Percentiles rank a stretch among this genome's conserved stretches.
Conservation (phyloP, 2,888 invertebrate genomes). For the Megastigmus dorsalis region DNA sequence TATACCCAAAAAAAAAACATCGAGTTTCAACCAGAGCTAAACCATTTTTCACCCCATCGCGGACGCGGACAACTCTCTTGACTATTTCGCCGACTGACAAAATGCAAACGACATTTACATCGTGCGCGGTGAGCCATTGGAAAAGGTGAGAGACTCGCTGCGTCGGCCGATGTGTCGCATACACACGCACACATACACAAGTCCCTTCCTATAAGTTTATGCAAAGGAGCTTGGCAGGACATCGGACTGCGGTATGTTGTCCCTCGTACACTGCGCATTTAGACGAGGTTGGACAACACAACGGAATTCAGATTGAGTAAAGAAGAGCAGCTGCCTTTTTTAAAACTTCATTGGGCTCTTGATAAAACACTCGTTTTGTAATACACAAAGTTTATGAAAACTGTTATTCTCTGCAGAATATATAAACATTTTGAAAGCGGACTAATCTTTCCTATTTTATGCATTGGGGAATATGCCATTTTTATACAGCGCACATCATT, state of each 20-base stretch:
- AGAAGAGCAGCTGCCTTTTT: too few species aligned
- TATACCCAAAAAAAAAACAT: too few species aligned
- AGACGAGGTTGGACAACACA: neutral
- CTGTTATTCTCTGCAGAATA: too few species aligned
- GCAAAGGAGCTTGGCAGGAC: constrained; percentile 62
- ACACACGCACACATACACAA: too few species aligned
- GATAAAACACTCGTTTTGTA: too few species aligned
- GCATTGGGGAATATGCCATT: too few species aligned
- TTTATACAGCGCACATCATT: too few species aligned
- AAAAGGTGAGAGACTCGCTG: constrained; percentile 26
- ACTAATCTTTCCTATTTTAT: too few species aligned
- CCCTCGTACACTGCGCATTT: neutral
- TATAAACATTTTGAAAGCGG: too few species aligned
- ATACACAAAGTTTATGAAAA: too few species aligned
- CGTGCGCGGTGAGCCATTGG: too few species aligned
- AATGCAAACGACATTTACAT: constrained; percentile 49
- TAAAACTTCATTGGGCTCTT: too few species aligned
- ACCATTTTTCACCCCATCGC: constrained; percentile 46
- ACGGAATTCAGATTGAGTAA: constrained; percentile 11
- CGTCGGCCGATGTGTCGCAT: constrained; percentile 1
- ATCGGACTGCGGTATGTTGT: constrained; percentile 44
- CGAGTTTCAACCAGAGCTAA: neutral
- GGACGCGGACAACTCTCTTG: neutral
- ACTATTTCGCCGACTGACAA: constrained; percentile 35
- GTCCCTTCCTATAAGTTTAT: constrained; percentile 65